Evolutionary conservation across 2,888 invertebrate species (phyloP), one percentile per base, ranked within the genome.

Genomic region (Rhaphigaster nebulosa): DNA sequence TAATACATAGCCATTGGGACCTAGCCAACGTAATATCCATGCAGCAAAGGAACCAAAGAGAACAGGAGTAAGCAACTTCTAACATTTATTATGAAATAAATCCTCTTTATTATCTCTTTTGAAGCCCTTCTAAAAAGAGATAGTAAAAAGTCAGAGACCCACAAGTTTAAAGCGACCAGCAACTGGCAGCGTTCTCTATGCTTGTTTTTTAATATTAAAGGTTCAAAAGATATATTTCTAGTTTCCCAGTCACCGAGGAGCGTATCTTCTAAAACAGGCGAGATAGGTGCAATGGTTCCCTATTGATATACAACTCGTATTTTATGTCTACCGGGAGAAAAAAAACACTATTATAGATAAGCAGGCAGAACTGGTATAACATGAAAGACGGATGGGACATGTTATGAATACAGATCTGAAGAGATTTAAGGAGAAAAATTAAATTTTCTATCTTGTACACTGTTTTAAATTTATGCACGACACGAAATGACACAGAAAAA

Each of bases 221-320:
- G 38, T 38, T 76, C 70, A 20, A 38, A 76, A 76, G 70, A 76
- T 76, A 76, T 76, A 76, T 76, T 76, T 38, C 70, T 29, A 65
- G 38, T 76, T 60, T 23, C 8, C 18, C 70, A 20, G 70, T 23
- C 70, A 76, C 70, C 0, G 65, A 34, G 18, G n/a, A n/a, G 60
- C 60, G 1, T 76, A 76, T 76, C 70, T 76, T 5, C 70, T 76
- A 34, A 38, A 76, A 76, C 34, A 76, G 34, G 38, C 29, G 20
- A 76, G 38, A 76, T 76, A 76, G 70, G 38, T 76, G 8, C 20
- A 38, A 38, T 76, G 70, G 15, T 38, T 29, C 65, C 1, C 20
- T 38, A 76, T 76, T 76, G 70, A 76, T 76, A 76, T 76, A 76
- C 34, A 8, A 76, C 70, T 76, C 38, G 20, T 38, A 76, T 38